phyloP scores from a whole-genome alignment of 1,140 invertebrate genomes.

The Drepana arcuata region DNA sequence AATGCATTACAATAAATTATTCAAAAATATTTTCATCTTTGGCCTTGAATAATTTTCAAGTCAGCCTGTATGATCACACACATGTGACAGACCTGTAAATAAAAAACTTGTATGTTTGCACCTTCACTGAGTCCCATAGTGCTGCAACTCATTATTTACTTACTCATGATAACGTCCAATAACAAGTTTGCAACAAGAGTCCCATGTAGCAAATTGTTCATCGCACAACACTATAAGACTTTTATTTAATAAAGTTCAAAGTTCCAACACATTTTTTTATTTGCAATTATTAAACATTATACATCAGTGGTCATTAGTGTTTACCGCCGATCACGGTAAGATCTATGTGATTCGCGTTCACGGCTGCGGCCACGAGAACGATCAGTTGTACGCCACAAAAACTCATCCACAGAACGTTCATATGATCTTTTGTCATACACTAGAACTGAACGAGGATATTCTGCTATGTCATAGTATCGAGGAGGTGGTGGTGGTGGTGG shows the following conservation, averaged over 20 bases:
- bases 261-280: conserved; percentile 67
- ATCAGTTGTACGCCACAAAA: conserved; percentile 86
- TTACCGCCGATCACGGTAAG: conserved; percentile 65
- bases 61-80: no score
- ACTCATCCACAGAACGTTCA: conserved; percentile 92
- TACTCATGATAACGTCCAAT: no score
- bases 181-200: no score
- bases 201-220: conserved; percentile 38
- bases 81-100: no score
- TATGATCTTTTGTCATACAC: conserved; percentile 84
- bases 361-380: conserved; percentile 72
- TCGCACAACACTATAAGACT: conserved; percentile 57
- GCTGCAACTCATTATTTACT: conserved; percentile 2
- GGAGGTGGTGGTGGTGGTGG: conserved; percentile 80
- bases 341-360: conserved; percentile 69
- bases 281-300: conserved; percentile 53
- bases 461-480: conserved; percentile 83
- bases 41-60: no score
- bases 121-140: conserved; percentile 8
- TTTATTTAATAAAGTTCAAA: conserved; percentile 67
- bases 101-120: no score
- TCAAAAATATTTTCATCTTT: no score
- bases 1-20: no score
- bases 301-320: conserved; percentile 49
- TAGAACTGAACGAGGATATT: conserved; percentile 72